Conservation (phyloP, 64 coral and sea anemone species). For the Trachythela sp. region DNA sequence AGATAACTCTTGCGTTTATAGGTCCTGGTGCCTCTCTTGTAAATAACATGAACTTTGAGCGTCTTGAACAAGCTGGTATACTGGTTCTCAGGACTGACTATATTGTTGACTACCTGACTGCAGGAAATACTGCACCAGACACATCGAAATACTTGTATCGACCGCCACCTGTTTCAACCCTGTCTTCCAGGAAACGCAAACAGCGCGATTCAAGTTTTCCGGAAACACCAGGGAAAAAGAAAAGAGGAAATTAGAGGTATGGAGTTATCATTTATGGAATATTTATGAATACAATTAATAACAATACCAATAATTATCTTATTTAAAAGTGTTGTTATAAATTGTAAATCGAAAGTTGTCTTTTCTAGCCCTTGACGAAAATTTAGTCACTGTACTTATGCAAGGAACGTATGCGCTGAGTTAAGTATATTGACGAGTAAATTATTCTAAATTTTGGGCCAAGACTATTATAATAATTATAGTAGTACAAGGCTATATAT, state of each 20-base stretch:
- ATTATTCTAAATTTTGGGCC: too few species aligned
- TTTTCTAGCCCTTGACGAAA: too few species aligned
- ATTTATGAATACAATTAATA: neutral
- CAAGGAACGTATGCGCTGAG: too few species aligned
- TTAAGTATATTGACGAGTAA: too few species aligned
- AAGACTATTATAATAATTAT: too few species aligned
- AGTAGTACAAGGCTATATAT: too few species aligned
- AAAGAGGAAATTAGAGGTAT: neutral
- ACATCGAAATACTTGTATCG: neutral
- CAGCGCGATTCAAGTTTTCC: neutral
- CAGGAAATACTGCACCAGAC: neutral
- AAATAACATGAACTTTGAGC: neutral
- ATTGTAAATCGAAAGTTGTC: too few species aligned
- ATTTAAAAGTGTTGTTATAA: too few species aligned
- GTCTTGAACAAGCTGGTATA: neutral
- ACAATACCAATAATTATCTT: too few species aligned
- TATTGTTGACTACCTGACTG: neutral
- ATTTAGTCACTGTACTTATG: too few species aligned
- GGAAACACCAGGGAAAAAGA: neutral
- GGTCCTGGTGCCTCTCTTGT: neutral
- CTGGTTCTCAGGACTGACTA: neutral
- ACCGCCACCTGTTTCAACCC: too few species aligned
- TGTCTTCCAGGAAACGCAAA: neutral
- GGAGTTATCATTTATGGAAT: neutral
- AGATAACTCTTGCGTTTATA: too few species aligned